Evolutionary conservation across 2,888 invertebrate species (phyloP).

Genomic region (Cheilosia soror): DNA sequence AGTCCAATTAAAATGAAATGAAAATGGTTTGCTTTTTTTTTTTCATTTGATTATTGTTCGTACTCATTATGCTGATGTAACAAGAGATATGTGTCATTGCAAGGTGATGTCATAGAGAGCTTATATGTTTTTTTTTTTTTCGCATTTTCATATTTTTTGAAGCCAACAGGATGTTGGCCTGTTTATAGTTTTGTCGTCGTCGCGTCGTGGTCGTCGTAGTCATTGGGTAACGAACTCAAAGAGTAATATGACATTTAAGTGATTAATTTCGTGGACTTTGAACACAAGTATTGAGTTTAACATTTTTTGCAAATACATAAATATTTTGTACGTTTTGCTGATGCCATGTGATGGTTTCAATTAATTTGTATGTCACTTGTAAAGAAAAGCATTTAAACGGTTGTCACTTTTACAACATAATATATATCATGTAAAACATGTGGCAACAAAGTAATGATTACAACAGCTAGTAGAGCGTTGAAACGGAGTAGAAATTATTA

Average conservation of each 20-base stretch:
- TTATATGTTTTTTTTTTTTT: constrained; percentile 13
- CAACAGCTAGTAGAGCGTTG: too few relatives aligned
- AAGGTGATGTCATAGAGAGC: constrained; percentile 60
- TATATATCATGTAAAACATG: too few relatives aligned
- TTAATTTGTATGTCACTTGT: neutral
- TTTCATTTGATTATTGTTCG: constrained; percentile 40
- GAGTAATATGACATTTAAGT: constrained; percentile 8
- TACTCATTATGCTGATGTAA: constrained; percentile 63
- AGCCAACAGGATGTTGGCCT: constrained; percentile 63
- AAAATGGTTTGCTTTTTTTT: constrained; percentile 60
- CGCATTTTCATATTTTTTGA: constrained; percentile 2
- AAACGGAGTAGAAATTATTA: too few relatives aligned
- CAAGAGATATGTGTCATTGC: constrained; percentile 68
- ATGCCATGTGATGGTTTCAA: neutral
- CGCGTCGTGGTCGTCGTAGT: too few relatives aligned
- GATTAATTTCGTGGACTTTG: constrained; percentile 34
- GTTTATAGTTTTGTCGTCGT: constrained; percentile 12
- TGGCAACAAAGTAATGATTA: too few relatives aligned
- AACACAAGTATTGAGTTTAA: neutral
- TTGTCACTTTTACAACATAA: too few relatives aligned
- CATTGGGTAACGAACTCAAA: constrained; percentile 20
- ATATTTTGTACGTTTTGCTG: too few relatives aligned
- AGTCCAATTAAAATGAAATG: constrained; percentile 23
- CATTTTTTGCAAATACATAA: neutral
- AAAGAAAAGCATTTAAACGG: too few relatives aligned